These are phyloP conservation scores for Agrotis segetum DNA, from an alignment of 2,888 invertebrate genomes.

Conservation along the genomic window DNA sequence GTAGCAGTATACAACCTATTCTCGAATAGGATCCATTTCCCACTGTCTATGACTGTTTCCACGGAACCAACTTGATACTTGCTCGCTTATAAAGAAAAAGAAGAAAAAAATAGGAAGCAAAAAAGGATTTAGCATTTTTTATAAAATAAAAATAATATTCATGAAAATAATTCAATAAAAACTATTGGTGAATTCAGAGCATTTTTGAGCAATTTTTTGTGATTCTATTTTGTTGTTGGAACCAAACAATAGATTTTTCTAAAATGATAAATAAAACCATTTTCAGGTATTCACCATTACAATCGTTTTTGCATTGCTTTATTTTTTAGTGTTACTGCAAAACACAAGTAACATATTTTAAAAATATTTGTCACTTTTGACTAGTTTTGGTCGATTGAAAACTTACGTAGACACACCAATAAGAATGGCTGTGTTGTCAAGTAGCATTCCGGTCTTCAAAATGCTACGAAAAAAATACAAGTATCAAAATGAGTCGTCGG, in stretches of 20 bases:
- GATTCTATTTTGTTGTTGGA: neutral
- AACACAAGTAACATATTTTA: too few species aligned
- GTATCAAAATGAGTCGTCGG: conserved; percentile 52
- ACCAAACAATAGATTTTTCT: neutral
- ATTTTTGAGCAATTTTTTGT: neutral
- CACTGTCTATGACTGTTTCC: conserved; percentile 58
- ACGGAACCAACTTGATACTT: conserved; percentile 56
- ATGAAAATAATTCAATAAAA: too few species aligned
- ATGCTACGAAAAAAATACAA: conserved; percentile 35
- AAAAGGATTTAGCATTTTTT: too few species aligned
- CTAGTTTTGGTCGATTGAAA: neutral
- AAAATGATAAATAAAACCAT: too few species aligned
- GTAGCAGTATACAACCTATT: conserved; percentile 71
- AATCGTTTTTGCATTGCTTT: neutral
- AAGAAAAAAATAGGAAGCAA: neutral
- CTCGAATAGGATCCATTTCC: conserved; percentile 70
- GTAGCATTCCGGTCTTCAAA: neutral
- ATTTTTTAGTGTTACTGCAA: too few species aligned
- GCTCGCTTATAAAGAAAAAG: neutral
- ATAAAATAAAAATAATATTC: too few species aligned
- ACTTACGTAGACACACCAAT: neutral
- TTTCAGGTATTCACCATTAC: neutral
- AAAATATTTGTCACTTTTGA: neutral
- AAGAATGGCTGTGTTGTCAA: neutral
- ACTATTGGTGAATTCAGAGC: too few species aligned